phyloP scores from a whole-genome alignment of 2,888 invertebrate species.

The Cyrtodaria siliqua region DNA sequence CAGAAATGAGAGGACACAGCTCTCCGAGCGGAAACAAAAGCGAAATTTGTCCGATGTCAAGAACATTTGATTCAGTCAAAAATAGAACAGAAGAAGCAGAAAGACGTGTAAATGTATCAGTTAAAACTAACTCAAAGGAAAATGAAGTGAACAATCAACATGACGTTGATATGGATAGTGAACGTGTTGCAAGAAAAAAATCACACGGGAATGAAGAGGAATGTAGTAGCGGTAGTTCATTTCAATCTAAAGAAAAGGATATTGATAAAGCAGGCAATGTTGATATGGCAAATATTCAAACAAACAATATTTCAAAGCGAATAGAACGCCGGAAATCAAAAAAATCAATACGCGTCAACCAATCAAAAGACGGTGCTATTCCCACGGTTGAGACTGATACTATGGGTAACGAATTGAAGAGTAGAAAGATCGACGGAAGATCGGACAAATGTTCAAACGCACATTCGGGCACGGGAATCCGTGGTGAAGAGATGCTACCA shows the following conservation, averaged over 20 bases:
- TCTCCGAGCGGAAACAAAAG: background rate
- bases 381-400: background rate
- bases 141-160: background rate
- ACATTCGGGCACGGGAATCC: background rate
- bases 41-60: background rate
- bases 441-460: background rate
- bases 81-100: background rate
- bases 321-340: background rate
- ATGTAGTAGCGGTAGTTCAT: background rate
- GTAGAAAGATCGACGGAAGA: background rate
- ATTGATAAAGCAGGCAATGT: background rate
- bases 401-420: background rate
- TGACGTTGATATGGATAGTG: background rate
- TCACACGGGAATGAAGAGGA: background rate
- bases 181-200: no score
- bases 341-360: background rate
- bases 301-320: constrained; percentile 1
- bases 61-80: background rate
- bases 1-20: background rate
- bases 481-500: background rate
- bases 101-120: background rate
- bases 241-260: background rate
- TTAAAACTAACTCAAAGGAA: background rate
- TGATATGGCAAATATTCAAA: no score
- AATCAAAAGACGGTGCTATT: background rate